A percentile compares a stretch with the other conserved stretches of the same genome.
Conservation (phyloP, 2,113 vertebrate genomes). For the Corythornis cristatus region DNA sequence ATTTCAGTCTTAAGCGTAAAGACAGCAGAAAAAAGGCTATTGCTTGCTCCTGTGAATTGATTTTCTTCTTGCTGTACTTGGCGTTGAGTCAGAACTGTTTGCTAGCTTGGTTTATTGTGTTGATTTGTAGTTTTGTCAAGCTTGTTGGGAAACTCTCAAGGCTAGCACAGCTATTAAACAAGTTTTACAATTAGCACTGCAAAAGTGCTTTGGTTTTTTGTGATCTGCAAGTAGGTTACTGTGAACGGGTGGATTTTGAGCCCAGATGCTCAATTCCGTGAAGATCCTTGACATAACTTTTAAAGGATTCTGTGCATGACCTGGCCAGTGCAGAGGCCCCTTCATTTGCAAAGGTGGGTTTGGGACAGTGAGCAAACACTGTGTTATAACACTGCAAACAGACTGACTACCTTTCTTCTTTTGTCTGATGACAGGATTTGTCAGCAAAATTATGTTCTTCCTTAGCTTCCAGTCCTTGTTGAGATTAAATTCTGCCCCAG, state of each 20-base stretch:
- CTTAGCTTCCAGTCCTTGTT: background rate
- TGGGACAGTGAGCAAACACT: background rate
- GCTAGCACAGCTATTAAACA: background rate
- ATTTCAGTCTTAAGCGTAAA: background rate
- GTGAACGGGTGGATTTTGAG: background rate
- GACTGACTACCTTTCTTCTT: background rate
- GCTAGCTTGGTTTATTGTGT: background rate
- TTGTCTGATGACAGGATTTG: background rate
- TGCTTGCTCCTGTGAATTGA: background rate
- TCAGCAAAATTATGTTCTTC: background rate
- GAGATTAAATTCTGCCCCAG: background rate
- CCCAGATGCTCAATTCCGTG: background rate
- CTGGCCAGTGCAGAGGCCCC: background rate
- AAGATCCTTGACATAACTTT: background rate
- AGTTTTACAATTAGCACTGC: background rate
- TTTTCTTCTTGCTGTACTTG: background rate
- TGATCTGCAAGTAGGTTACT: background rate
- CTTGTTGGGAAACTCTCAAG: background rate
- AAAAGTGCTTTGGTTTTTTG: background rate
- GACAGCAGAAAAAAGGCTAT: background rate
- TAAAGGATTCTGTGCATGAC: background rate
- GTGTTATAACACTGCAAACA: background rate
- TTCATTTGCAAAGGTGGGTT: background rate
- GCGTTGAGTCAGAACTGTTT: background rate
- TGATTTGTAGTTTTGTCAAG: background rate